Evolutionary conservation across 2,113 vertebrate species (phyloP), one percentile per base, ranked within the genome.

Genomic region (Stomatorhinus ivindoensis): DNA sequence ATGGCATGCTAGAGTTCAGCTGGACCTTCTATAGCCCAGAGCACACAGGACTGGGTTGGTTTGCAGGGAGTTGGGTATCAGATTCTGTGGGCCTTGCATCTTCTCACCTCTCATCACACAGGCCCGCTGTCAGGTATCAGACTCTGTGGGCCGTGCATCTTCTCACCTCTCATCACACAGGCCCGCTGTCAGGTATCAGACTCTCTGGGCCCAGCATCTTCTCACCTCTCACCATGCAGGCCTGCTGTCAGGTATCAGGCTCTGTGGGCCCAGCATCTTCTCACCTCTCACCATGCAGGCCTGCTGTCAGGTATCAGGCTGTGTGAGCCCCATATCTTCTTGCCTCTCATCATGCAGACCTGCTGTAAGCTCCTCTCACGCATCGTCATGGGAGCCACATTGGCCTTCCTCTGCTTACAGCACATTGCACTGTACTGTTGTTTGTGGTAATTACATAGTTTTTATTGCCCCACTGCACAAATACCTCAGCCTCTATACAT

Each of bases 1-100:
- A 46, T 13, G 19, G 13, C 21, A 24, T 27, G 24, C 24, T 83
- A 17, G 15, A 39, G 35, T n/a, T 65, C n/a, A 19, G 24, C 69
- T 65, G 21, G 53, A 35, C 80, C 39, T 88, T 39, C 84, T 82
- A 3, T 51, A 55, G n/a, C 65, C 58, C n/a, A 82, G 47, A 39
- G 69, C 24, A 87, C 89, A 89, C 58, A 87, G 31, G 35, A 48
- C 61, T 65, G 53, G 35, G 86, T 51, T 91, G 21, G 42, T 88
- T 90, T 44, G 86, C 31, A n/a, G 51, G 50, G 89, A 65, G 88
- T 65, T 83, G 9, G 3, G 11, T 27, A 61, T 61, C 58, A 61
- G 58, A 8, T 24, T 58, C 21, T 58, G 31, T 44, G 39, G 3
- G 24, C 9, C n/a, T 17, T 46, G 21, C 46, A 13, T 19, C 35